Conservation (phyloP, 2,888 invertebrate genomes). For the Agriopis marginaria region DNA sequence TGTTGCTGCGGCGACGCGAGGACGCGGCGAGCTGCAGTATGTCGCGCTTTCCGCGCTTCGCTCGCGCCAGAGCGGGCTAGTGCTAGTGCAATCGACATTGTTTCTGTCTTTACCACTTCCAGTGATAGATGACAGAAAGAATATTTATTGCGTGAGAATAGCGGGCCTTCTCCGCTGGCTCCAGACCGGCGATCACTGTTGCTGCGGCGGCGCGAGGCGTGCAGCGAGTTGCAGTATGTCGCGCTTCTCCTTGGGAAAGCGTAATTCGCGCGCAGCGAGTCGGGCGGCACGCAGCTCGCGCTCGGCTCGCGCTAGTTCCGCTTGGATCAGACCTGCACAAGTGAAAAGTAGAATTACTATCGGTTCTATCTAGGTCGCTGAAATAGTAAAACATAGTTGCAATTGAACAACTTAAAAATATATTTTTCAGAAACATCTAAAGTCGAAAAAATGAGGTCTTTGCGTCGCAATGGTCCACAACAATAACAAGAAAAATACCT, state of each 20-base stretch:
- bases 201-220: constrained; percentile 88
- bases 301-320: constrained; percentile 94
- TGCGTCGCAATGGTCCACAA: too few relatives aligned
- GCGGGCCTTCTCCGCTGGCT: constrained; percentile 1
- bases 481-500: neutral
- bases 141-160: neutral
- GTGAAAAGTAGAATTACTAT: neutral
- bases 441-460: too few relatives aligned
- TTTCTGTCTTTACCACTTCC: neutral
- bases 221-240: constrained; percentile 97
- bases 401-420: too few relatives aligned
- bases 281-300: constrained; percentile 94
- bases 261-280: constrained; percentile 94
- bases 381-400: too few relatives aligned
- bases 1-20: constrained; percentile 83
- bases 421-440: too few relatives aligned
- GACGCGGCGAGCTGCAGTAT: constrained; percentile 94
- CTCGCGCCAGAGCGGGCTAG: constrained; percentile 11
- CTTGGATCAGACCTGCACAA: constrained; percentile 88
- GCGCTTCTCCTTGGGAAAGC: constrained; percentile 98
- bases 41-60: constrained; percentile 95
- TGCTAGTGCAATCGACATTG: neutral
- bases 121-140: constrained; percentile 20
- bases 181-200: constrained; percentile 73
- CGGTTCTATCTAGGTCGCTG: too few relatives aligned